Base-by-base conservation (phyloP, 2,888 invertebrate genomes). In the Zonitis immaculata region DNA sequence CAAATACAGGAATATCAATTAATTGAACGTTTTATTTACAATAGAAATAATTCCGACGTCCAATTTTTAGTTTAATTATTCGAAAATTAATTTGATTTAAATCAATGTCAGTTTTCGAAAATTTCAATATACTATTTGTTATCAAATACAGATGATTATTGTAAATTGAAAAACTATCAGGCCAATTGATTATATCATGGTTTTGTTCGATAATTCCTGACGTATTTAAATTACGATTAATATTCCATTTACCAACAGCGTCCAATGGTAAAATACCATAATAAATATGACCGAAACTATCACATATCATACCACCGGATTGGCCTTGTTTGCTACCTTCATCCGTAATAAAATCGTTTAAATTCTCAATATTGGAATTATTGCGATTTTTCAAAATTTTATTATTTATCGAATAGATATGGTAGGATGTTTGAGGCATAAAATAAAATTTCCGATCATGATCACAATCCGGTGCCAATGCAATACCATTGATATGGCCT, bases 231-330 rank as follows among this genome's bases (percentile, higher is more conserved):
- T 49, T 28, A 18, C 75, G 66, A 22, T 78, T 78, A 1, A 82
- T 81, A 68, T 87, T 83, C 85, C 86, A 87, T 74, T 80, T 82
- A 22, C 82, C 82, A 49, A 88, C 80, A n/a, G 85, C 83, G 57
- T 86, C 83, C 67, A 84, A 82, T 56, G 82, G 82, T 48, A 87
- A 73, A 27, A 86, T 76, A 30, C 87, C 86, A 69, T 79, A 86
- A 73, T 84, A 87, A 25, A 88, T 77, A 11, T 80, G 71, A 3
- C 86, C 86, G 6, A 75, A 75, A 3, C 83, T 79, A 60, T 86
- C 85, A 82, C 87, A 84, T 58, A 82, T 80, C 83, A 87, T 84
- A 0, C 87, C 87, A 63, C 85, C 86, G 0, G 84, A 82, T 68
- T 86, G 85, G 1, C 85, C 85, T 1, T 78, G 73, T 68, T 86